These are phyloP conservation scores for Eristalinus sepulchralis DNA, from an alignment of 2,888 invertebrate genomes.

Conservation along the genomic window DNA sequence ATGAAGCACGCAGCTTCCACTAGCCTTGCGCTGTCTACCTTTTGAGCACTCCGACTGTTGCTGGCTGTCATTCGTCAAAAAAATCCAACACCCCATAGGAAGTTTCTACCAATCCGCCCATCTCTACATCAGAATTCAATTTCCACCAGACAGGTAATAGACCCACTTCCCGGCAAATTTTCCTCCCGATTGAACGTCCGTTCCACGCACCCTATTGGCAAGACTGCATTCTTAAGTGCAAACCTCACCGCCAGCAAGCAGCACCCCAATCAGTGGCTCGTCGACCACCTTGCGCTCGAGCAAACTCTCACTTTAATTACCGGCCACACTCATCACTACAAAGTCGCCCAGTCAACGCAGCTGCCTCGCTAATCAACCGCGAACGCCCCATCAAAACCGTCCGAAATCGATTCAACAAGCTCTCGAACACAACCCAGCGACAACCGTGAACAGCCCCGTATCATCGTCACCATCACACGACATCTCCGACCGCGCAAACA, in stretches of 20 bases:
- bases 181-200: background rate
- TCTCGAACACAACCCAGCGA: background rate
- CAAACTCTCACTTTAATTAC: background rate
- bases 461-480: constrained; percentile 17
- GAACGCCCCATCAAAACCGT: constrained; percentile 4
- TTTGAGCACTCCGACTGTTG: too few relatives aligned
- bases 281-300: constrained; percentile 5
- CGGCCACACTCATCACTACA: background rate
- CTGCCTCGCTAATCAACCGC: constrained; percentile 10
- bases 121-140: too few relatives aligned
- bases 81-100: too few relatives aligned
- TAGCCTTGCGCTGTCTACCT: too few relatives aligned
- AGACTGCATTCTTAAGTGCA: background rate
- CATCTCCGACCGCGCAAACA: constrained; percentile 33
- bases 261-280: background rate
- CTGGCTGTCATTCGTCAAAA: too few relatives aligned
- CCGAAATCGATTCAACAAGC: constrained; percentile 17
- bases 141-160: background rate
- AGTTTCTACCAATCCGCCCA: too few relatives aligned
- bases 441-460: background rate
- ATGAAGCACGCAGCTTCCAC: too few relatives aligned
- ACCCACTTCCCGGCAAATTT: background rate
- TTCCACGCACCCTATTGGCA: background rate
- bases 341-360: background rate
- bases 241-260: background rate